Base-by-base conservation (phyloP, 1,140 invertebrate genomes). In the Pseudachorutes palmiensis region DNA sequence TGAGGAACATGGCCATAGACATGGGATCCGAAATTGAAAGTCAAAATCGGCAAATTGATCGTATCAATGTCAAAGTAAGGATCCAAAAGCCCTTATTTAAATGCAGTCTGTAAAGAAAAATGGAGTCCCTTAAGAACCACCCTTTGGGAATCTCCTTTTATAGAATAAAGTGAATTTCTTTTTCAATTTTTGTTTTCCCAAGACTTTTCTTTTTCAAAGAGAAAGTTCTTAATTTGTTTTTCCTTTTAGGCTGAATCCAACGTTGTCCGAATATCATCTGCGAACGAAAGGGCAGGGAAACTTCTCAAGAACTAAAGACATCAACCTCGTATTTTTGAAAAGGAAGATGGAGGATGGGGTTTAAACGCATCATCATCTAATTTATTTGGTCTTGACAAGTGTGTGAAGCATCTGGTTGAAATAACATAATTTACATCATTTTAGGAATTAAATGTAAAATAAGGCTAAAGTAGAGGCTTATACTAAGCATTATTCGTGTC, bases 251-350 rank as follows among this genome's bases (percentile, higher is more conserved):
- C 85, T 74, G 85, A 87, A 74, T 89, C 87, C 79, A 89, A 89
- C 81, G 86, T 88, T 81, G 87, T 87, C 75, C 85, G 88, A 83
- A 89, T 91, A 86, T 86, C 87, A 77, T 84, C 89, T 77, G 89
- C 88, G 75, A 90, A 90, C 79, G 87, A 90, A 81, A 83, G 88
- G 75, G 88, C 89, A 75, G 87, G 90, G 79, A 87, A 88, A 77
- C 85, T 90, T 76, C 84, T 91, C 28, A 76, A 76, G 69, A 61
- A 45, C 28, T 65, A 58, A 58, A 36, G 9, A 32, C 63, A 29
- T 51, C 32, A 29, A 19, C 32, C 24, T 31, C 24, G 3, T 55
- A 55, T 55, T 55, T 55, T 55, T 55, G 14, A 55, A 55, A 22
- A 55, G 14, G 12, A 12, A 26, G 51, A 55, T 19, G 19, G 51